phyloP scores from a whole-genome alignment of 2,113 vertebrate species.

The Pachypanchax playfairii region DNA sequence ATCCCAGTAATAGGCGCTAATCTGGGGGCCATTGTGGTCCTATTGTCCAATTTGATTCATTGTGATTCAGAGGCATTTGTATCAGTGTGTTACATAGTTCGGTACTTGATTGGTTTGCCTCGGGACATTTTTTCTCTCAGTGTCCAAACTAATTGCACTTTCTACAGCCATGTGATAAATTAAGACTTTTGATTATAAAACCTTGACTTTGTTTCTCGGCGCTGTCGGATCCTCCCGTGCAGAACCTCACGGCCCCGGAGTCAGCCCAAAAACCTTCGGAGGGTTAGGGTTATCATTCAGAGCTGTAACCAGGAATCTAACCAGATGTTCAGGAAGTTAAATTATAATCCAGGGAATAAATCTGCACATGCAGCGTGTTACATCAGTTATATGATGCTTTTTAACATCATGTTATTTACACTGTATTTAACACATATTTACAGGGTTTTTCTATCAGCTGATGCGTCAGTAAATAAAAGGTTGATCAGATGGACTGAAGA shows the following conservation, averaged over 20 bases:
- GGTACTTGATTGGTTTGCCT: slow-evolving; percentile 56
- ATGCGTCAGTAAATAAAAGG: too few species aligned
- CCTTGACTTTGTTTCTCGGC: slow-evolving; percentile 18
- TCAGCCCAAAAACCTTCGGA: too few species aligned
- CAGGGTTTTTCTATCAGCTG: too few species aligned
- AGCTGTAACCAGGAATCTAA: too few species aligned
- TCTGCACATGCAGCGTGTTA: too few species aligned
- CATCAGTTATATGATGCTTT: too few species aligned
- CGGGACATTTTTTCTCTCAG: slow-evolving; percentile 28
- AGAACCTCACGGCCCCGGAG: too few species aligned
- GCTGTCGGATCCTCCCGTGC: slow-evolving; percentile 4
- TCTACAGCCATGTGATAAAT: slow-evolving; percentile 36
- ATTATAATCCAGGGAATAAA: too few species aligned
- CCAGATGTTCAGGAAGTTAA: not conserved
- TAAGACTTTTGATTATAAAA: slow-evolving; percentile 56
- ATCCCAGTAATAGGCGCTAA: slow-evolving; percentile 75
- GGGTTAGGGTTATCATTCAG: too few species aligned
- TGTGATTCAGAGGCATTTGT: slow-evolving; percentile 60
- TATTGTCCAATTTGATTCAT: slow-evolving; percentile 74
- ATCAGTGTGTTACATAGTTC: slow-evolving; percentile 37
- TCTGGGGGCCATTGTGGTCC: slow-evolving; percentile 74
- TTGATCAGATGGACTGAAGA: too few species aligned
- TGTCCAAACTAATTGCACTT: slow-evolving; percentile 39
- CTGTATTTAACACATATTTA: too few species aligned
- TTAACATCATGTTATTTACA: too few species aligned